phyloP scores from a whole-genome alignment of 1,140 invertebrate genomes.

The Danaus melanippus region DNA sequence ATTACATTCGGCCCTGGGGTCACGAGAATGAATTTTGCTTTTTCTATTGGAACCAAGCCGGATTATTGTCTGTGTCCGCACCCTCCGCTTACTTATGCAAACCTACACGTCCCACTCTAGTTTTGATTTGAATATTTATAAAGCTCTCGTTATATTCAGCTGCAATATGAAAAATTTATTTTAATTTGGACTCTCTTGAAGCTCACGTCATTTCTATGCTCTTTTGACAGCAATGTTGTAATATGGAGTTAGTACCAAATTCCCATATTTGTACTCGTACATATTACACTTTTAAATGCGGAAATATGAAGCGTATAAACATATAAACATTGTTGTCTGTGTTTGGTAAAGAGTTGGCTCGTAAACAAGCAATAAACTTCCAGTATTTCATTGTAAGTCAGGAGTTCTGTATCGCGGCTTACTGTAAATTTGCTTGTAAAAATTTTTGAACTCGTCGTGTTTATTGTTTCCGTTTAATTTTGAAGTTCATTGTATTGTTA shows the following conservation, averaged over 20 bases:
- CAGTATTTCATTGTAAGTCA: conserved; percentile 33
- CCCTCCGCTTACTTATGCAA: conserved; percentile 35
- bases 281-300: conserved; percentile 23
- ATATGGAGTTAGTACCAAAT: conserved; percentile 1
- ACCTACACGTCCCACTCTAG: conserved; percentile 18
- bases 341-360: conserved; percentile 47
- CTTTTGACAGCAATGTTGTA: background rate
- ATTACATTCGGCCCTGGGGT: conserved; percentile 40
- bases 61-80: conserved; percentile 34
- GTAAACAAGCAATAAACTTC: conserved; percentile 51
- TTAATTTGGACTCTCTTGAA: no score
- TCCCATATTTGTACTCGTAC: conserved; percentile 10
- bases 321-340: conserved; percentile 36
- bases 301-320: conserved; percentile 29
- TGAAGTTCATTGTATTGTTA: no score
- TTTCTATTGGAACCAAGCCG: conserved; percentile 33
- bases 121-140: conserved; percentile 13
- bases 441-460: conserved; percentile 20
- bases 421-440: conserved; percentile 35
- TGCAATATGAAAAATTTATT: no score
- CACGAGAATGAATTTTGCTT: conserved; percentile 59
- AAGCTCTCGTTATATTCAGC: no score
- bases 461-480: conserved; percentile 44
- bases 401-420: conserved; percentile 24
- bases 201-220: no score